phyloP scores from a whole-genome alignment of 2,797 vertebrate genomes.

The Sphenopsis melanotis region DNA sequence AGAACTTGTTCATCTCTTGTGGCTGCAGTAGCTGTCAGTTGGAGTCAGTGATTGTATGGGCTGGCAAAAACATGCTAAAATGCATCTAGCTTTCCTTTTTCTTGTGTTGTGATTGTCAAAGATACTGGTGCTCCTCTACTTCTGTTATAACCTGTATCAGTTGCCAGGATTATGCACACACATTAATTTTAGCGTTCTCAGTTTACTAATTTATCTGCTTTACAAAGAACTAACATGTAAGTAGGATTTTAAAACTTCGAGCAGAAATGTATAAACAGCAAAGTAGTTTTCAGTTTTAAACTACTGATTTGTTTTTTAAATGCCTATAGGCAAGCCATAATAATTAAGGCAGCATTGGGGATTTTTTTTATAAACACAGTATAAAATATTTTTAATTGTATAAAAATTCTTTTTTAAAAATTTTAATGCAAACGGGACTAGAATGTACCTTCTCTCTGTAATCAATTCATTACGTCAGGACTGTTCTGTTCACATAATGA shows the following conservation, averaged over 20 bases:
- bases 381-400: neutral
- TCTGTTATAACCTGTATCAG: neutral
- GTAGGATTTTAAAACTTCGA: neutral
- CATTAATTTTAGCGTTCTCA: neutral
- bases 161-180: neutral
- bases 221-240: neutral
- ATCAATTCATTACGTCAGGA: neutral
- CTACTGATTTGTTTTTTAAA: neutral
- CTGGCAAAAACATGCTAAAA: neutral
- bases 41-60: neutral
- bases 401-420: neutral
- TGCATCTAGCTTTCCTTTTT: neutral
- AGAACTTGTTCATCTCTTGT: neutral
- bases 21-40: neutral
- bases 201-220: neutral
- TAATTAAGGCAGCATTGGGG: neutral
- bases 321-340: neutral
- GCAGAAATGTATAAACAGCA: neutral
- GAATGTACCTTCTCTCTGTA: neutral
- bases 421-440: neutral
- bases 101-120: neutral
- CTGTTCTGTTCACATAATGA: neutral
- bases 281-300: neutral
- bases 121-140: neutral
- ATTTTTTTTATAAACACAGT: neutral